phyloP scores from a whole-genome alignment of 2,888 invertebrate species.

The Habrosyne pyritoides region DNA sequence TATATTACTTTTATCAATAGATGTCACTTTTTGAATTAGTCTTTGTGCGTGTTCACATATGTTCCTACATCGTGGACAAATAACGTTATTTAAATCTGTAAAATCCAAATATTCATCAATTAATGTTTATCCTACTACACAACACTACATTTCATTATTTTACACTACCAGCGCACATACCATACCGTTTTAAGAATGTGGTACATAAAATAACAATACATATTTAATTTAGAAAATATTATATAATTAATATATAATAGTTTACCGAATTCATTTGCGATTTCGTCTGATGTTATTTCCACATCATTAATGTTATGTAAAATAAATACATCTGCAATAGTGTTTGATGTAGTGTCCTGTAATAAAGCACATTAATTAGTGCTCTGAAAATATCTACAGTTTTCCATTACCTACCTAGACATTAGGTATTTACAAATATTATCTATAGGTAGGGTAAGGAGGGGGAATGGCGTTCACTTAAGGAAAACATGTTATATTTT shows the following conservation, averaged over 20 bases:
- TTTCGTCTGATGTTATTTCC: constrained; percentile 34
- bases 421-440: too few species aligned
- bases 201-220: too few species aligned
- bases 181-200: too few species aligned
- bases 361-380: constrained; percentile 11
- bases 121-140: too few species aligned
- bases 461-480: too few species aligned
- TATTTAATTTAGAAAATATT: too few species aligned
- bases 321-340: constrained; percentile 39
- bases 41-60: constrained; percentile 48
- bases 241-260: too few species aligned
- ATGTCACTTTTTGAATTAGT: constrained; percentile 39
- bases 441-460: too few species aligned
- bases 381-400: not conserved
- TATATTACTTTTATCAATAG: constrained; percentile 42
- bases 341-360: constrained; percentile 12
- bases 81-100: constrained; percentile 50
- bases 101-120: constrained; percentile 13
- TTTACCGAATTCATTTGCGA: constrained; percentile 43
- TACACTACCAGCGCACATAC: too few species aligned
- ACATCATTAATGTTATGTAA: constrained; percentile 45
- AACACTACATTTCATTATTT: too few species aligned
- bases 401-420: too few species aligned
- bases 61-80: constrained; percentile 58
- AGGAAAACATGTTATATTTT: too few species aligned